Evolutionary conservation across 2,113 vertebrate species (phyloP).

Genomic region (Boleophthalmus pectinirostris): DNA sequence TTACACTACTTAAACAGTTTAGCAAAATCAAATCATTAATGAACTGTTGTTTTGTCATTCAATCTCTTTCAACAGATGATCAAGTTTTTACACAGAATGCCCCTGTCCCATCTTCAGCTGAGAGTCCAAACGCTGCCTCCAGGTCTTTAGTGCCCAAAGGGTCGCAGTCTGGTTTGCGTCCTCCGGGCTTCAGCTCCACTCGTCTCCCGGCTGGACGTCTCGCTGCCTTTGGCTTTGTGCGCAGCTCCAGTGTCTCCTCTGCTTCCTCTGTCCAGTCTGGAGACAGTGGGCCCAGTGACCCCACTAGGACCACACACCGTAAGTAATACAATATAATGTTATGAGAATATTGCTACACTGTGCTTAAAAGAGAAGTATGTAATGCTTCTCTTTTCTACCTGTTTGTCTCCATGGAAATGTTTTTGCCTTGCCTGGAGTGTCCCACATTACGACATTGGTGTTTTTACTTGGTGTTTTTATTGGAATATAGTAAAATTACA

Average conservation of each 20-base stretch:
- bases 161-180: slow-evolving; percentile 86
- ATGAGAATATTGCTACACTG: too few relatives aligned
- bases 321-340: slow-evolving; percentile 66
- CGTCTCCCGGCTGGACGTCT: slow-evolving; percentile 86
- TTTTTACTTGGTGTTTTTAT: too few relatives aligned
- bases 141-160: slow-evolving; percentile 88
- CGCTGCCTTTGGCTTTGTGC: slow-evolving; percentile 90
- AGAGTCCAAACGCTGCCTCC: slow-evolving; percentile 67
- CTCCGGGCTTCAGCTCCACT: slow-evolving; percentile 88
- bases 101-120: slow-evolving; percentile 62
- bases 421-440: too few relatives aligned
- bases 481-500: too few relatives aligned
- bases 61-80: slow-evolving; percentile 49
- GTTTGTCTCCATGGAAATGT: too few relatives aligned
- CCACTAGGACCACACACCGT: slow-evolving; percentile 83
- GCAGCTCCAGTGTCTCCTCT: slow-evolving; percentile 91
- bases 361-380: too few relatives aligned
- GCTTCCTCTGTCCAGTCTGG: slow-evolving; percentile 87
- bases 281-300: slow-evolving; percentile 85
- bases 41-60: neutral
- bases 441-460: too few relatives aligned
- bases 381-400: too few relatives aligned
- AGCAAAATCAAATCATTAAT: neutral
- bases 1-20: too few relatives aligned
- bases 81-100: slow-evolving; percentile 37